Evolutionary conservation across 2,888 invertebrate species (phyloP).

Genomic region (Chaetoderma sp.): DNA sequence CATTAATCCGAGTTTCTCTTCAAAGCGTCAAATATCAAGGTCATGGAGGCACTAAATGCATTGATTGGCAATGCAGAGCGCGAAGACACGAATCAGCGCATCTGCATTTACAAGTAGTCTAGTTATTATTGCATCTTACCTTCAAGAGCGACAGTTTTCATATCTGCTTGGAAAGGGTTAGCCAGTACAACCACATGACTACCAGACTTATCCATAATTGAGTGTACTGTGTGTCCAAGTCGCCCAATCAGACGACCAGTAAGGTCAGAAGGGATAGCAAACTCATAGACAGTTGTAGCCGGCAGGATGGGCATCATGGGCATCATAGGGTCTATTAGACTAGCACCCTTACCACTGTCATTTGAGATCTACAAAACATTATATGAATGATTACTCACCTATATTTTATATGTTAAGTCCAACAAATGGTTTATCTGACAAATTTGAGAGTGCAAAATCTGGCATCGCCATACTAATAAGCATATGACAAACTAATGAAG

Average conservation of each 20-base stretch:
- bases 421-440: too few species aligned
- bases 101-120: too few species aligned
- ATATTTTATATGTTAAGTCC: too few species aligned
- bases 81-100: too few species aligned
- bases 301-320: constrained; percentile 8
- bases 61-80: too few species aligned
- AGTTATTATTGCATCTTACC: constrained; percentile 73
- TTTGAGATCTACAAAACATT: constrained; percentile 78
- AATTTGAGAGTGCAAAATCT: too few species aligned
- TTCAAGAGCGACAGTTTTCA: constrained; percentile 87
- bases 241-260: constrained; percentile 91
- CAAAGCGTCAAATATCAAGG: too few species aligned
- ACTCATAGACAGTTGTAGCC: constrained; percentile 74
- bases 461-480: too few species aligned
- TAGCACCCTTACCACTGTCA: constrained; percentile 86
- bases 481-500: too few species aligned
- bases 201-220: constrained; percentile 81
- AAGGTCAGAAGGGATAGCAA: constrained; percentile 72
- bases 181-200: constrained; percentile 84
- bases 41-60: too few species aligned
- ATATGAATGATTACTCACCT: too few species aligned
- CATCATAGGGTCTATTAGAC: constrained; percentile 56
- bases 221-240: constrained; percentile 84
- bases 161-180: constrained; percentile 80
- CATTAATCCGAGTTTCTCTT: too few species aligned